Percentiles rank a stretch among this genome's conserved stretches.
Conservation (phyloP, 2,797 vertebrate genomes). For the Otus scops region DNA sequence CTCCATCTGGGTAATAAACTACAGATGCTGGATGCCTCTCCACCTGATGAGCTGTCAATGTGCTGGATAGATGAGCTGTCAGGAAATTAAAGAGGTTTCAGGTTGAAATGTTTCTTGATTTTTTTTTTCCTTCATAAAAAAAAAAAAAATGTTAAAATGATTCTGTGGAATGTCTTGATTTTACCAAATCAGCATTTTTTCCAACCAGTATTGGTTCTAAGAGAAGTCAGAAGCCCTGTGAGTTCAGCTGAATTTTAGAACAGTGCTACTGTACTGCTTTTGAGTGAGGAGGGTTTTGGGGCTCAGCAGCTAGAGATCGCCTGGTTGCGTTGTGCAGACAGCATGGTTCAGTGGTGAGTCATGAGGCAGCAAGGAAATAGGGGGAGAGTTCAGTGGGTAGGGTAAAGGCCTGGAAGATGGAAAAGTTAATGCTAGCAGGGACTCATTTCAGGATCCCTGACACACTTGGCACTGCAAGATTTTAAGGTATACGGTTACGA, state of each 20-base stretch:
- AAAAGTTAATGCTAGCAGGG: neutral
- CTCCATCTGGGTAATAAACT: constrained; percentile 40
- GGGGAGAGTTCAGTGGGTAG: constrained; percentile 32
- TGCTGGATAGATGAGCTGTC: constrained; percentile 46
- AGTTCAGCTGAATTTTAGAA: neutral
- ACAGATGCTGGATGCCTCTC: constrained; percentile 55
- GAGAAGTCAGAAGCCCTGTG: neutral
- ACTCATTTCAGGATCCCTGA: neutral
- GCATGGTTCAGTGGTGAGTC: constrained; percentile 8
- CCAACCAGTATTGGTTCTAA: neutral
- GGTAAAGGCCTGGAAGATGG: constrained; percentile 10
- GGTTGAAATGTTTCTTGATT: neutral
- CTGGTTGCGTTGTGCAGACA: neutral
- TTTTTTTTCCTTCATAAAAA: neutral
- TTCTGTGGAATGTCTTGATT: neutral
- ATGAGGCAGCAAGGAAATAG: neutral
- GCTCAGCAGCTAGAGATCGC: rapidly evolving
- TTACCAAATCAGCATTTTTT: constrained; percentile 17
- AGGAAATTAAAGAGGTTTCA: constrained; percentile 4
- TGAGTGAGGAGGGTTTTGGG: neutral
- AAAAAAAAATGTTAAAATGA: neutral
- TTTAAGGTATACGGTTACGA: neutral
- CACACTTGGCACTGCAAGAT: neutral
- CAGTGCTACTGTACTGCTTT: neutral
- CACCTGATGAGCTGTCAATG: constrained; percentile 59